Evolutionary conservation across 2,888 invertebrate species (phyloP).

Genomic region (Mesodorylaimus sp.): DNA sequence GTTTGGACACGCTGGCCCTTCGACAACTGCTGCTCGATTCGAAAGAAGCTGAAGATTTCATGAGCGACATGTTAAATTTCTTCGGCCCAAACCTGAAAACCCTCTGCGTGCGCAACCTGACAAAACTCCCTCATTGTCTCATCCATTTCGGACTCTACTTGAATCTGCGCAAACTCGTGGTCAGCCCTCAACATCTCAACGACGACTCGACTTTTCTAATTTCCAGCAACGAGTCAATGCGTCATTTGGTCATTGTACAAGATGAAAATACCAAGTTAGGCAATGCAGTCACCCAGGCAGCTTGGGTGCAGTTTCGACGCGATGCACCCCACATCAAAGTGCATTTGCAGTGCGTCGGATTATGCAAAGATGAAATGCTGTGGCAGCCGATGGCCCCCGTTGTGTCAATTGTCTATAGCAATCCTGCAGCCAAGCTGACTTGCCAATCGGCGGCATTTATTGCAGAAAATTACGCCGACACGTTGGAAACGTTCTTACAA

Average conservation of each 20-base stretch:
- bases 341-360: constrained; percentile 41
- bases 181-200: constrained; percentile 45
- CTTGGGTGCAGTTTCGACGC: constrained; percentile 41
- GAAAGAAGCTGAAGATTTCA: constrained; percentile 46
- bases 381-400: constrained; percentile 53
- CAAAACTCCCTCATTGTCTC: constrained; percentile 48
- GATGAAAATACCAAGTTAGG: constrained; percentile 38
- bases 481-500: constrained; percentile 48
- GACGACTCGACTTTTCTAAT: constrained; percentile 18
- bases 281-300: constrained; percentile 24
- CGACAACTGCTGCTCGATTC: constrained; percentile 55
- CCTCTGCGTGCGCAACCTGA: constrained; percentile 53
- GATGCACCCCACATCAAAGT: constrained; percentile 47
- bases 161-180: constrained; percentile 44
- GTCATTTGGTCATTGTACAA: constrained; percentile 52
- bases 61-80: constrained; percentile 46
- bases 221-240: constrained; percentile 33
- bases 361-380: constrained; percentile 33
- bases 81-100: constrained; percentile 45
- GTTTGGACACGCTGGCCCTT: constrained; percentile 46
- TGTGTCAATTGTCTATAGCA: constrained; percentile 45
- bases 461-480: constrained; percentile 45
- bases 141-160: constrained; percentile 56
- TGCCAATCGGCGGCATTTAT: constrained; percentile 40
- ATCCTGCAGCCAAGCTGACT: constrained; percentile 39